Conservation (phyloP, 2,888 invertebrate genomes). For the Caenorhabditis uteleia region DNA sequence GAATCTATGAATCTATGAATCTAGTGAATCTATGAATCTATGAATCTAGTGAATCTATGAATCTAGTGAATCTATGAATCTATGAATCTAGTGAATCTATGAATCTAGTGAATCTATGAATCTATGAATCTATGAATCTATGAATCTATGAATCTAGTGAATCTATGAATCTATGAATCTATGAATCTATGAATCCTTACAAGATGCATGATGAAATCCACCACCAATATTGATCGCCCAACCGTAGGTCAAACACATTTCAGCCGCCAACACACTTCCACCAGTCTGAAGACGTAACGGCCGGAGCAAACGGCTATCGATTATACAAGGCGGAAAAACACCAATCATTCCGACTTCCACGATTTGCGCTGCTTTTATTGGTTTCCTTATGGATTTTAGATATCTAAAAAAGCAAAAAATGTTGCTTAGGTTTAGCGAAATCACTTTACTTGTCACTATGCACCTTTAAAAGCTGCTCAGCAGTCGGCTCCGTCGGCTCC, state of each 20-base stretch:
- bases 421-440: not conserved
- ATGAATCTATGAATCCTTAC: not conserved
- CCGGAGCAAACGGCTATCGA: constrained; percentile 21
- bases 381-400: constrained; percentile 14
- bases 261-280: constrained; percentile 81
- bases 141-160: too few relatives aligned
- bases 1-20: too few relatives aligned
- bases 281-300: constrained; percentile 74
- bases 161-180: too few relatives aligned
- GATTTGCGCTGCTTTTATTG: constrained; percentile 28
- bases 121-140: too few relatives aligned
- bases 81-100: too few relatives aligned
- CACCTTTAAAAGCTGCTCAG: too few relatives aligned
- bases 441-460: too few relatives aligned
- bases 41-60: too few relatives aligned
- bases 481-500: too few relatives aligned
- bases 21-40: too few relatives aligned
- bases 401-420: constrained; percentile 10
- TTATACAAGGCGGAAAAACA: constrained; percentile 19
- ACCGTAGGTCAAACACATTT: constrained; percentile 81
- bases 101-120: too few relatives aligned
- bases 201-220: constrained; percentile 88
- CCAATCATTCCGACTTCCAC: constrained; percentile 19
- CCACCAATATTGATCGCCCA: constrained; percentile 91
- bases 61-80: too few relatives aligned